Conservation (phyloP, 2,113 vertebrate genomes). For the Indicator maculatus region DNA sequence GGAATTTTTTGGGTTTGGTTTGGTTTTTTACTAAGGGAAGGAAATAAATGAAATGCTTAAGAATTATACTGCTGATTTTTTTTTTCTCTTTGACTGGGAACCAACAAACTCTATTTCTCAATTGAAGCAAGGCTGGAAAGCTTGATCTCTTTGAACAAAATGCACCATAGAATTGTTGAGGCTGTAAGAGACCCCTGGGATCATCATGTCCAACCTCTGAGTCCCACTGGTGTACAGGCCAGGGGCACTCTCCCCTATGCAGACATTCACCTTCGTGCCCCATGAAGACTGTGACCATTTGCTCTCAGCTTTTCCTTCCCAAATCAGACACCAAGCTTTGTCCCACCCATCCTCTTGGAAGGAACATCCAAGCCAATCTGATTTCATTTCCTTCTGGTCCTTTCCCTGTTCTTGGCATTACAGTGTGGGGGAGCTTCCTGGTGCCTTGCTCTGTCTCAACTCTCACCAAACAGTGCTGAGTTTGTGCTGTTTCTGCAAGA, state of each 20-base stretch:
- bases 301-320: background rate
- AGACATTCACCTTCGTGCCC: background rate
- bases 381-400: background rate
- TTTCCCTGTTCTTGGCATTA: background rate
- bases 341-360: background rate
- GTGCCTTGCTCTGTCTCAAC: background rate
- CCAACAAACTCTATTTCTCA: background rate
- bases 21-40: background rate
- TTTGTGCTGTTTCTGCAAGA: background rate
- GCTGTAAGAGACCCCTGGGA: too few relatives aligned
- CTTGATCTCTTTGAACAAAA: background rate
- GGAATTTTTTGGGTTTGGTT: background rate
- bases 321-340: background rate
- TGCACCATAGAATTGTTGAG: too few relatives aligned
- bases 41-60: constrained; percentile 30
- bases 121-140: background rate
- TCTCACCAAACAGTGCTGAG: background rate
- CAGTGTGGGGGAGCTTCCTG: background rate
- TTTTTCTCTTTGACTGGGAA: background rate
- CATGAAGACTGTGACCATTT: background rate
- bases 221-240: accelerated
- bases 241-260: background rate
- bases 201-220: too few relatives aligned
- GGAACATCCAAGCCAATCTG: background rate
- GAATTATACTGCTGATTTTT: background rate